These are phyloP conservation scores for Sternarchorhynchus goeldii DNA, from an alignment of 2,797 vertebrate species.

Conservation along the genomic window DNA sequence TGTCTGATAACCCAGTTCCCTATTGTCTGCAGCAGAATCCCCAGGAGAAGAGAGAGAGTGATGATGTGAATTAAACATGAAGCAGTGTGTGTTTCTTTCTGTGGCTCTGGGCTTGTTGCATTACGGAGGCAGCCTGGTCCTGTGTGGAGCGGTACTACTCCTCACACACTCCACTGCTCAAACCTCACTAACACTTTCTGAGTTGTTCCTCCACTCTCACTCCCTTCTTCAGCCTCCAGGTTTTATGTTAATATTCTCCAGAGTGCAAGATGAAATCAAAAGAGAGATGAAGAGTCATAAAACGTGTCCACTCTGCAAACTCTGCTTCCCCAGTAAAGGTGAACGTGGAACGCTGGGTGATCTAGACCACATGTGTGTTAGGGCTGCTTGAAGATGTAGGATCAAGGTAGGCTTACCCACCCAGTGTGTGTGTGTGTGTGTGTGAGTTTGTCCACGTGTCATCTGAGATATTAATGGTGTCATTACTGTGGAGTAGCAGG, in stretches of 20 bases:
- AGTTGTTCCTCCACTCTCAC: slow-evolving; percentile 46
- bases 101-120: slow-evolving; percentile 34
- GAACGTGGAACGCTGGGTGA: slow-evolving; percentile 42
- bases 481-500: slow-evolving; percentile 38
- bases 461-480: slow-evolving; percentile 56
- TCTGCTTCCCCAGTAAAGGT: slow-evolving; percentile 41
- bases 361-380: slow-evolving; percentile 54
- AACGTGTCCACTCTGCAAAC: slow-evolving; percentile 25
- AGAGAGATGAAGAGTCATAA: slow-evolving; percentile 53
- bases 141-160: slow-evolving; percentile 14
- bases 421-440: slow-evolving; percentile 19
- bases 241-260: slow-evolving; percentile 52
- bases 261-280: slow-evolving; percentile 57
- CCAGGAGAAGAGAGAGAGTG: slow-evolving; percentile 37
- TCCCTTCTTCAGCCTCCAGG: slow-evolving; percentile 37
- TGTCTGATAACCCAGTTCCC: slow-evolving; percentile 34
- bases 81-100: slow-evolving; percentile 54
- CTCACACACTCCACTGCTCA: too few relatives aligned
- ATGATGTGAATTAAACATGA: slow-evolving; percentile 69
- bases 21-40: slow-evolving; percentile 33
- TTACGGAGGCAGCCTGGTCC: slow-evolving; percentile 45
- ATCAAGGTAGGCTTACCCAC: slow-evolving; percentile 7
- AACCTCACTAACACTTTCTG: slow-evolving; percentile 29
- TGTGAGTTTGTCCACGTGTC: slow-evolving; percentile 20
- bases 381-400: slow-evolving; percentile 25